Evolutionary conservation across 2,888 invertebrate genomes (phyloP).

Genomic region (Stictocephala bisonia): DNA sequence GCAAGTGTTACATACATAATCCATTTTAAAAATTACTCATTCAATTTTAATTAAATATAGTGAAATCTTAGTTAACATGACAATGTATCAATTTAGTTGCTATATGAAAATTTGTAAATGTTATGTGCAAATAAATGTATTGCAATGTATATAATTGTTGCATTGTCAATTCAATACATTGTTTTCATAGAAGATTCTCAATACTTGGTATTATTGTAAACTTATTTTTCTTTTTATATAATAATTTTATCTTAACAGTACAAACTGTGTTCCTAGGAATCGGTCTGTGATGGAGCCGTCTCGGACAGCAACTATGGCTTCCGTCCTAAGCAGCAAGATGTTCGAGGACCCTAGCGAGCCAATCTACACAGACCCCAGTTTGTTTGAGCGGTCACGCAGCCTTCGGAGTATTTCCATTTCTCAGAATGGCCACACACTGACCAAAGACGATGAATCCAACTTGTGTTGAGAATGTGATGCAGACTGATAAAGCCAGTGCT

Average conservation of each 20-base stretch:
- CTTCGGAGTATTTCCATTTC: slow-evolving; percentile 65
- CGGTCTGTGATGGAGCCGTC: neutral
- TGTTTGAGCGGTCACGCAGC: slow-evolving; percentile 87
- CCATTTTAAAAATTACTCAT: no score
- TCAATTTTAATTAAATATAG: no score
- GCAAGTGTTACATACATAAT: no score
- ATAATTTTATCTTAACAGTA: slow-evolving; percentile 53
- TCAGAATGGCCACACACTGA: slow-evolving; percentile 55
- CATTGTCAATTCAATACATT: no score
- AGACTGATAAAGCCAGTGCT: neutral
- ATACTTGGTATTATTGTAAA: neutral
- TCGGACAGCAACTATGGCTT: slow-evolving; percentile 21
- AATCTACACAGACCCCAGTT: slow-evolving; percentile 91
- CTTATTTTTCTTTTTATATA: slow-evolving; percentile 1
- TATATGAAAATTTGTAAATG: no score
- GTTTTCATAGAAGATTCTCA: no score
- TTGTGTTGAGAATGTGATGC: slow-evolving; percentile 10
- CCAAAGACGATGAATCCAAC: slow-evolving; percentile 49
- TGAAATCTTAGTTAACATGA: no score
- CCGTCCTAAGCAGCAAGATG: slow-evolving; percentile 61
- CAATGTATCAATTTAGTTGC: no score
- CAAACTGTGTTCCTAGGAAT: slow-evolving; percentile 17
- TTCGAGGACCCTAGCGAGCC: slow-evolving; percentile 94
- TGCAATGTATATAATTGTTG: no score
- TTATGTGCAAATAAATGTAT: no score